Evolutionary conservation across 1,140 invertebrate species (phyloP).

Genomic region (Mactra quadrangularis): DNA sequence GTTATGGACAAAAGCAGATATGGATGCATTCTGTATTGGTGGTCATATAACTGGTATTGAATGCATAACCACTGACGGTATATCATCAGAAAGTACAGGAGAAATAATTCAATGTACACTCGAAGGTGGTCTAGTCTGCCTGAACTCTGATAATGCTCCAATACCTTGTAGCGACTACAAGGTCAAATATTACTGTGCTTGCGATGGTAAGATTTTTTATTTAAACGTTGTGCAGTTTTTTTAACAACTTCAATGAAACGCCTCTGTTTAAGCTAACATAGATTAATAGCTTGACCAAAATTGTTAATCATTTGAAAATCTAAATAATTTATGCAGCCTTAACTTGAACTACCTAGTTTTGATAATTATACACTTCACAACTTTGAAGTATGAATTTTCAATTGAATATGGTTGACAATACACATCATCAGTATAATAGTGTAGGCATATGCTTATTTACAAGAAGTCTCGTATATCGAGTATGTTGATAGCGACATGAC

Average conservation of each 20-base stretch:
- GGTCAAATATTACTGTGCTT: slow-evolving; percentile 83
- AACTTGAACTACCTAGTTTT: not conserved
- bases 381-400: no score
- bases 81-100: slow-evolving; percentile 67
- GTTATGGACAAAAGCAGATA: slow-evolving; percentile 19
- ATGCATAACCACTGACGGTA: slow-evolving; percentile 65
- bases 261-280: no score
- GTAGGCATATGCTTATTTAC: no score
- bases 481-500: no score
- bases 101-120: slow-evolving; percentile 66
- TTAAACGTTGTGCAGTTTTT: no score
- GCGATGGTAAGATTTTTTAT: slow-evolving; percentile 64
- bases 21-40: slow-evolving; percentile 65
- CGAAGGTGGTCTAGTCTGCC: slow-evolving; percentile 67
- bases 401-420: no score
- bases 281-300: no score
- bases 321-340: not conserved
- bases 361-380: no score
- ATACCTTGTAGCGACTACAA: slow-evolving; percentile 82
- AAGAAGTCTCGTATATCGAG: no score
- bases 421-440: no score
- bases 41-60: slow-evolving; percentile 72
- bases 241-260: no score
- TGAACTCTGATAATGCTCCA: slow-evolving; percentile 70
- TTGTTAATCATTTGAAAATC: not conserved